Evolutionary conservation across 2,888 invertebrate species (phyloP).

Genomic region (Ischnus inquisitorius): DNA sequence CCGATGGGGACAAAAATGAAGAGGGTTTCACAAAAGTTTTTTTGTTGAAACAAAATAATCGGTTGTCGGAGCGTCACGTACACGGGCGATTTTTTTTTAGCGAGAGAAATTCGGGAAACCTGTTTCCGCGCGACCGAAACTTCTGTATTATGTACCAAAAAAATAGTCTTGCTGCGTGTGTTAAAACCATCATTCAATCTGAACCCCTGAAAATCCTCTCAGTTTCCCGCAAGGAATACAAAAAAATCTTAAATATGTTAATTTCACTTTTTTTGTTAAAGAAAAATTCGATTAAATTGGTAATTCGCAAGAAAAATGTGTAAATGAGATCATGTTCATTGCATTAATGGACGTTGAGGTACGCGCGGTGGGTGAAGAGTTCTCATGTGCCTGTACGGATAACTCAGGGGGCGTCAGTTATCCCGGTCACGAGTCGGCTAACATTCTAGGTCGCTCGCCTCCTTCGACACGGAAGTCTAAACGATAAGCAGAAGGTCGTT

Average conservation of each 20-base stretch:
- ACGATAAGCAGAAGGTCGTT: slow-evolving; percentile 67
- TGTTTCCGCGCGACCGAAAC: neutral
- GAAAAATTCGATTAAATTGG: neutral
- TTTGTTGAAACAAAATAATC: neutral
- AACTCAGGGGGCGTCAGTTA: slow-evolving; percentile 47
- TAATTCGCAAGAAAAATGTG: neutral
- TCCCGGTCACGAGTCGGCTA: slow-evolving; percentile 63
- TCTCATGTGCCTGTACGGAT: neutral
- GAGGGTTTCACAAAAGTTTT: neutral
- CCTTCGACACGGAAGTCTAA: slow-evolving; percentile 51
- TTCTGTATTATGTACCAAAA: neutral
- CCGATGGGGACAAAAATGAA: neutral
- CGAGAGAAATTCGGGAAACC: neutral
- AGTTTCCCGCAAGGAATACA: neutral
- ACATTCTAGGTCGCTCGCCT: slow-evolving; percentile 67
- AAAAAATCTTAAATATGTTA: too few species aligned
- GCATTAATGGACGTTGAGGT: neutral
- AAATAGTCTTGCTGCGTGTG: neutral
- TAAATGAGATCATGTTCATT: neutral
- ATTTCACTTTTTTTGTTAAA: too few species aligned
- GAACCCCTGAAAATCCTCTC: neutral
- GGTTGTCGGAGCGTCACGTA: too few species aligned
- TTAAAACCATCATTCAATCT: neutral
- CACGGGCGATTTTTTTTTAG: too few species aligned
- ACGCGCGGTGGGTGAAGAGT: neutral